These are phyloP conservation scores for Thyatira batis DNA, from an alignment of 2,888 invertebrate species.

Conservation along the genomic window DNA sequence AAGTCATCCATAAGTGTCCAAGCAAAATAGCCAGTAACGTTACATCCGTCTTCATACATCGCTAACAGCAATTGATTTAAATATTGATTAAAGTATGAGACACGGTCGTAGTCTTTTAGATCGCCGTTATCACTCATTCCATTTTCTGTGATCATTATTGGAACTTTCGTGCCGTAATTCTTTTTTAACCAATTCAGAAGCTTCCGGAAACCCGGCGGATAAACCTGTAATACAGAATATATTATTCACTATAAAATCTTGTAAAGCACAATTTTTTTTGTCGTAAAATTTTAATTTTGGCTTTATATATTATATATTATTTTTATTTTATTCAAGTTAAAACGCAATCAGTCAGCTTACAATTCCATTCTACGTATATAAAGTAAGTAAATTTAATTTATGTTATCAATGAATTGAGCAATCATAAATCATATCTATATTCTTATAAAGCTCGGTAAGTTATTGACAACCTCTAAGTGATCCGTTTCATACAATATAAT, in stretches of 20 bases:
- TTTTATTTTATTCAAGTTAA: too few species aligned
- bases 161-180: conserved; percentile 80
- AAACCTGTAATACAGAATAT: too few species aligned
- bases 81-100: conserved; percentile 79
- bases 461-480: background rate
- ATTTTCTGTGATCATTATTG: conserved; percentile 83
- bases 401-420: too few species aligned
- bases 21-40: conserved; percentile 79
- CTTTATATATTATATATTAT: too few species aligned
- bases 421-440: too few species aligned
- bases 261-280: too few species aligned
- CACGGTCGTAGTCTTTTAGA: conserved; percentile 65
- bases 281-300: too few species aligned
- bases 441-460: conserved; percentile 4
- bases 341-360: too few species aligned
- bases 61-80: conserved; percentile 65
- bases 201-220: conserved; percentile 84
- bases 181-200: conserved; percentile 84
- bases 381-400: too few species aligned
- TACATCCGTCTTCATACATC: conserved; percentile 65
- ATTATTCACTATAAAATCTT: conserved; percentile 17
- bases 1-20: conserved; percentile 85
- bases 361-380: too few species aligned
- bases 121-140: conserved; percentile 79
- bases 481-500: background rate